Evolutionary conservation across 2,888 invertebrate species (phyloP).

Genomic region (Amblyteles armatorius): DNA sequence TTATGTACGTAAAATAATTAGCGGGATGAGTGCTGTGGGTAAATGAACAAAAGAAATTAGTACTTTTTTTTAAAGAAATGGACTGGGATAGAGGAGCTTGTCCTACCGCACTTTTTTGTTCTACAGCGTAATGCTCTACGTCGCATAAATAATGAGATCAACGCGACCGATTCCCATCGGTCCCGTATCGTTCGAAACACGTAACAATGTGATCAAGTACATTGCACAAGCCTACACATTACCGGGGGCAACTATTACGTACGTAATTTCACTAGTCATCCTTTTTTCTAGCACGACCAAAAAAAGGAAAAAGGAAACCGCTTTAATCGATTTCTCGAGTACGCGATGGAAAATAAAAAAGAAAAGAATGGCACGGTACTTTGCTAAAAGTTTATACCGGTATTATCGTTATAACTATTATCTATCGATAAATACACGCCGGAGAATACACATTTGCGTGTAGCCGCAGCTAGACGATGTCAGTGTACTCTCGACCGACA

Average conservation of each 20-base stretch:
- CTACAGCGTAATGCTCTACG: conserved; percentile 29
- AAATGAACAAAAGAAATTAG: conserved; percentile 10
- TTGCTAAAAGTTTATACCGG: conserved; percentile 60
- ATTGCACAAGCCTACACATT: conserved; percentile 76
- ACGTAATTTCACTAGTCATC: conserved; percentile 53
- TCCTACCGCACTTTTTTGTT: conserved; percentile 31
- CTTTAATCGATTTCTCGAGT: conserved; percentile 53
- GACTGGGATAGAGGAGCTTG: background rate
- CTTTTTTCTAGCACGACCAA: conserved; percentile 25
- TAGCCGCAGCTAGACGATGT: conserved; percentile 37
- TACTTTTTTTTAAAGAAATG: background rate
- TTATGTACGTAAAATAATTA: conserved; percentile 19
- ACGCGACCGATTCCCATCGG: conserved; percentile 18
- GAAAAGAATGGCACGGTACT: conserved; percentile 47
- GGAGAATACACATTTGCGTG: conserved; percentile 46
- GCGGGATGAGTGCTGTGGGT: conserved; percentile 31
- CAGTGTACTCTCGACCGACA: conserved; percentile 31
- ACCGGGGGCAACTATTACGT: conserved; percentile 63
- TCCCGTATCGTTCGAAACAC: conserved; percentile 23
- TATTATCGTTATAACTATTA: conserved; percentile 63
- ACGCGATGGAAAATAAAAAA: conserved; percentile 65
- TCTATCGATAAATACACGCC: conserved; percentile 61
- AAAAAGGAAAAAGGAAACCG: conserved; percentile 19
- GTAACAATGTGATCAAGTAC: conserved; percentile 42
- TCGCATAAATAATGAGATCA: conserved; percentile 53